Percentiles rank a stretch among this genome's conserved stretches.
These are phyloP conservation scores for Dolichoris vasculosae DNA, from an alignment of 1,140 invertebrate species.

Conservation along the genomic window DNA sequence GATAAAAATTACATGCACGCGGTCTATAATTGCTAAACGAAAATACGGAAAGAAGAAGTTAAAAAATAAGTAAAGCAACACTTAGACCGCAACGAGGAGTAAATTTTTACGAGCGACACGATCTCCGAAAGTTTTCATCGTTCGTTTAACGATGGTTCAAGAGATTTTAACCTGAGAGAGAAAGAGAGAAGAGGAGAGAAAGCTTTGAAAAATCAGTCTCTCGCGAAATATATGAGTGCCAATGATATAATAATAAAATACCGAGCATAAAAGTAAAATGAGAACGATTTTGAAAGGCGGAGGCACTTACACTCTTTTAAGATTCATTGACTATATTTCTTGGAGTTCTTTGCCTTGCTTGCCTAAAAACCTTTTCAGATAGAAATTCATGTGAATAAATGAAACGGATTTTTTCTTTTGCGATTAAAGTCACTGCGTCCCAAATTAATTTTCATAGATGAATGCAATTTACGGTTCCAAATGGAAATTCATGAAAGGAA, in stretches of 20 bases:
- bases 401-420: neutral
- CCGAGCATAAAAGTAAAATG: slow-evolving; percentile 27
- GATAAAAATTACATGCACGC: slow-evolving; percentile 31
- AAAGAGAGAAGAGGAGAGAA: neutral
- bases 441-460: neutral
- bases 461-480: neutral
- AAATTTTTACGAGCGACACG: neutral
- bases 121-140: slow-evolving; percentile 6
- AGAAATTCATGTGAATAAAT: neutral
- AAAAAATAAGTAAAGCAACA: neutral
- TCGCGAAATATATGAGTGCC: neutral
- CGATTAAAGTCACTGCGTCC: neutral
- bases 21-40: neutral
- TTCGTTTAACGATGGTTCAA: neutral
- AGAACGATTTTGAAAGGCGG: slow-evolving; percentile 46
- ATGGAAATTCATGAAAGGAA: neutral
- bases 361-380: slow-evolving; percentile 5
- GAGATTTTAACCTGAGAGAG: neutral
- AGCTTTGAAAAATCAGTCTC: neutral
- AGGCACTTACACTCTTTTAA: slow-evolving; percentile 23
- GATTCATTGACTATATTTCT: slow-evolving; percentile 25
- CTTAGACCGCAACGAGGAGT: slow-evolving; percentile 1
- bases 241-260: slow-evolving; percentile 46
- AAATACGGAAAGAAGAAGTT: neutral
- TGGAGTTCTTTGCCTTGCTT: neutral